Evolutionary conservation across 1,140 invertebrate species (phyloP).

Genomic region (Drosophila nannoptera): DNA sequence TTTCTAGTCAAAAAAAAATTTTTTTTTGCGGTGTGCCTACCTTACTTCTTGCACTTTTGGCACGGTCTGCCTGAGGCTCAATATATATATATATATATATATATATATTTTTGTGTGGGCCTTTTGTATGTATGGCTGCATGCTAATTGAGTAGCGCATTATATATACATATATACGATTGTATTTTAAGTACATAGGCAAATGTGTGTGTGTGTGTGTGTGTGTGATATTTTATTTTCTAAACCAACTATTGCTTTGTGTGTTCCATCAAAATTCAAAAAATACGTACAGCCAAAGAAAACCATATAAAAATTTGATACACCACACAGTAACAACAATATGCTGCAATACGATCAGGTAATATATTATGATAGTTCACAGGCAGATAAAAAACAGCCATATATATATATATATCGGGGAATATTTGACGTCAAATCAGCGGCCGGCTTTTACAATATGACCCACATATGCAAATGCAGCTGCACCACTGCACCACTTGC

Average conservation of each 20-base stretch:
- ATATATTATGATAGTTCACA: conserved; percentile 2
- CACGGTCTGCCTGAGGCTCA: background rate
- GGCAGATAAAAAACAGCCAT: too few species aligned
- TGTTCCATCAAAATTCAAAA: conserved; percentile 45
- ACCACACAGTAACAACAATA: conserved; percentile 38
- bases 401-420: conserved; percentile 17
- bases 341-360: conserved; percentile 65
- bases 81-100: conserved; percentile 17
- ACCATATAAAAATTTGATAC: conserved; percentile 26
- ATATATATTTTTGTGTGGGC: conserved; percentile 24
- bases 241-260: conserved; percentile 12
- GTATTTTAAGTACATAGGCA: too few species aligned
- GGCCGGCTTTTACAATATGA: conserved; percentile 44
- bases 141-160: conserved; percentile 37
- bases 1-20: background rate
- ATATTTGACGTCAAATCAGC: conserved; percentile 46
- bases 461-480: conserved; percentile 40
- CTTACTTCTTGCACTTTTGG: conserved; percentile 41
- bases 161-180: conserved; percentile 7
- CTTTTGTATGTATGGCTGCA: conserved; percentile 18
- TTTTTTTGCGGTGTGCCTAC: conserved; percentile 41
- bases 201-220: conserved; percentile 26
- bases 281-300: conserved; percentile 22
- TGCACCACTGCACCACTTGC: conserved; percentile 24
- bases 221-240: conserved; percentile 1